phyloP scores from a whole-genome alignment of 2,888 invertebrate species.

The Andrena haemorrhoa region DNA sequence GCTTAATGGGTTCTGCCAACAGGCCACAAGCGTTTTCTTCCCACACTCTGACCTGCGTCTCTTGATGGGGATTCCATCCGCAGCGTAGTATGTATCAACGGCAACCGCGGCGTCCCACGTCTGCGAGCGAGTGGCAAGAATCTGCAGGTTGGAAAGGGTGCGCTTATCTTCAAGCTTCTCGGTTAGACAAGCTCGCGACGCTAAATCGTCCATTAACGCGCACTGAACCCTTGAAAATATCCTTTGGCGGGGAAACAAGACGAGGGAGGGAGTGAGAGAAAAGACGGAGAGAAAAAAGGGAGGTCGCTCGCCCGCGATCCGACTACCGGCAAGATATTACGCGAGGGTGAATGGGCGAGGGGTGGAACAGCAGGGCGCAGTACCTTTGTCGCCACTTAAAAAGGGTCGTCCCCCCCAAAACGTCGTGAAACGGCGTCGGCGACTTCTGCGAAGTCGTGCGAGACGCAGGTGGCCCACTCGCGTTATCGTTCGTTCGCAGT shows the following conservation, averaged over 20 bases:
- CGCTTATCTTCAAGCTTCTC: constrained; percentile 20
- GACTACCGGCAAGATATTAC: constrained; percentile 55
- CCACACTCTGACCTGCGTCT: background rate
- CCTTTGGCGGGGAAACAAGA: constrained; percentile 54
- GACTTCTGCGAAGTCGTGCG: constrained; percentile 57
- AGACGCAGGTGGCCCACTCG: constrained; percentile 55
- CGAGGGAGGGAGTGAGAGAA: constrained; percentile 3
- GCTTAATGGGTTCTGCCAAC: background rate
- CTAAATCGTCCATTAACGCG: constrained; percentile 65
- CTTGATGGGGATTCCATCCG: background rate
- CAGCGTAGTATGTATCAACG: constrained; percentile 4
- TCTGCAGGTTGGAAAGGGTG: constrained; percentile 25
- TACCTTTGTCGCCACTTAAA: constrained; percentile 63
- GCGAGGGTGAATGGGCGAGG: constrained; percentile 47
- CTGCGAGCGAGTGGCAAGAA: constrained; percentile 10
- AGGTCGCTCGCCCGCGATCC: constrained; percentile 39
- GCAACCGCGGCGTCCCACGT: background rate
- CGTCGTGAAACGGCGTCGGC: constrained; percentile 28
- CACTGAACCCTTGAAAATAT: constrained; percentile 62
- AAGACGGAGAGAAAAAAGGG: constrained; percentile 17
- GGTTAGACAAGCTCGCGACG: constrained; percentile 42
- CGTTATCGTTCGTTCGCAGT: constrained; percentile 68
- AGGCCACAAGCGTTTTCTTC: background rate
- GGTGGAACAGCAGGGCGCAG: constrained; percentile 13
- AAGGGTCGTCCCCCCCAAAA: constrained; percentile 46